Base-by-base conservation (phyloP, 2,888 invertebrate genomes). In the Artemia sinica region DNA sequence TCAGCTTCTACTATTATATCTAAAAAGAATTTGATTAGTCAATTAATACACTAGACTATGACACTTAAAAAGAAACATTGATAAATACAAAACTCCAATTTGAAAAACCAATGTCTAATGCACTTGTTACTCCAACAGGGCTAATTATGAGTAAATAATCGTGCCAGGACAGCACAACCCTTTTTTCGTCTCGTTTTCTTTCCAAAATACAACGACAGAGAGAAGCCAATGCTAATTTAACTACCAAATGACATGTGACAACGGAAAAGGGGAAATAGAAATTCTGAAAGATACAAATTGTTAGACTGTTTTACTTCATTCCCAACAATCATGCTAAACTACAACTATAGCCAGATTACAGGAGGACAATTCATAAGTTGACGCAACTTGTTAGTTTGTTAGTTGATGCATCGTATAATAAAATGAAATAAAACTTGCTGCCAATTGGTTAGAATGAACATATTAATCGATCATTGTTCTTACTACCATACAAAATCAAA, bases 31-130 rank as follows among this genome's bases (percentile, higher is more conserved):
- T 41, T 41, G 41, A 41, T 41, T 41, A 41, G 41, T 41, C 41
- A 41, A 41, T 41, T 41, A 28, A 58, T 9, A 58, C 9, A 68
- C 50, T 52, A 49, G 66, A 69, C 18, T 18, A 18, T 18, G 18
- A 18, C 73, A 82, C 84, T 81, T 80, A 92, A 80, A 97, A 81
- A 3, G 94, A 94, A 72, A 98, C 87, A 14, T 92, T 91, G 67
- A 97, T 92, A 74, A 94, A 84, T 75, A 92, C 92, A 71, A 98
- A 83, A 13, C 94, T 95, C 97, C 97, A 98, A 78, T 96, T 96
- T 2, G 96, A 97, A 76, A 98, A 87, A 6, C 94, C 94, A 74
- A 98, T 94, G 76, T 99, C 98, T 69, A 98, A 84, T 4, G 94
- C 94, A 77, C 95, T 94, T 69, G 93, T 91, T 65, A 96, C 80